phyloP scores from a whole-genome alignment of 2,888 invertebrate genomes.

The Tryphoninae sp. region DNA sequence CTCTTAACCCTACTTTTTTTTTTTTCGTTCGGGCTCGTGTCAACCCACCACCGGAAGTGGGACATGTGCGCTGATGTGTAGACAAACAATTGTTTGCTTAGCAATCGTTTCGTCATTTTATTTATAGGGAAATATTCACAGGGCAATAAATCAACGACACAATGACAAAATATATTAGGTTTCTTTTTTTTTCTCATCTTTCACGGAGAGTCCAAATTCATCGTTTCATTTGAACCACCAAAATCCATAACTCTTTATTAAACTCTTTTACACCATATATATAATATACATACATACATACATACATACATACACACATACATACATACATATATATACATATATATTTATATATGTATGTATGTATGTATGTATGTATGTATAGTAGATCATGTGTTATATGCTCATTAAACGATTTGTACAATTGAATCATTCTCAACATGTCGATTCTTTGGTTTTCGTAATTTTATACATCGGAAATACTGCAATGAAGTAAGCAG shows the following conservation, averaged over 20 bases:
- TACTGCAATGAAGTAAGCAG: slow-evolving; percentile 71
- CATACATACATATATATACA: slow-evolving; percentile 26
- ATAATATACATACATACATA: slow-evolving; percentile 39
- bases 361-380: too few relatives aligned
- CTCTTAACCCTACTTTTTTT: background rate
- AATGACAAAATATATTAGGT: slow-evolving; percentile 17
- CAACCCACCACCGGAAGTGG: background rate
- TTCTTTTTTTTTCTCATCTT: slow-evolving; percentile 1
- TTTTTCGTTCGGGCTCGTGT: background rate
- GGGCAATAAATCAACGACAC: slow-evolving; percentile 30
- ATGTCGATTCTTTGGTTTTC: slow-evolving; percentile 59
- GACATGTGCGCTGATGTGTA: background rate
- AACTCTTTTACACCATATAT: slow-evolving; percentile 69
- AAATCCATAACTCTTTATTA: slow-evolving; percentile 70
- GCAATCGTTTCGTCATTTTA: background rate
- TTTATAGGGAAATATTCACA: background rate
- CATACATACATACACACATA: too few relatives aligned
- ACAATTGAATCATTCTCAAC: slow-evolving; percentile 70
- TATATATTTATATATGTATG: too few relatives aligned
- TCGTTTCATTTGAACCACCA: slow-evolving; percentile 29
- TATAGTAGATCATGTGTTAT: slow-evolving; percentile 57
- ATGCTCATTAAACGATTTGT: slow-evolving; percentile 69
- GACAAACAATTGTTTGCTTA: background rate
- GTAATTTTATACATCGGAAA: slow-evolving; percentile 67
- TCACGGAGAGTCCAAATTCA: slow-evolving; percentile 24